These are phyloP conservation scores for Anastatus disparis DNA, from an alignment of 1,140 invertebrate genomes.

Conservation along the genomic window DNA sequence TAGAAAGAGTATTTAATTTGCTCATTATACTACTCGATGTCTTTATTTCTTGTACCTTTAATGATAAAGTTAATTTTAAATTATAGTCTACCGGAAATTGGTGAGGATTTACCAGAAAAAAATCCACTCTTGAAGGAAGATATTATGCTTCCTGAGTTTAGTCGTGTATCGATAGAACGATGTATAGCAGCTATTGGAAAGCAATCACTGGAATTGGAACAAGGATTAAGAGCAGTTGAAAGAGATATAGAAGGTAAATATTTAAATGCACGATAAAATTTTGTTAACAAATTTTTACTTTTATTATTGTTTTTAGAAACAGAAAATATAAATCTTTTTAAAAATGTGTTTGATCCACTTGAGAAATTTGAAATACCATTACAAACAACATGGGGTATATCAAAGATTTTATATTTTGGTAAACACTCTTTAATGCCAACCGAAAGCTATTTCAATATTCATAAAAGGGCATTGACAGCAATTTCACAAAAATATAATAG, in stretches of 20 bases:
- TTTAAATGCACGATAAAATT: constrained; percentile 1
- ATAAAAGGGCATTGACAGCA: constrained; percentile 76
- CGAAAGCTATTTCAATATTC: constrained; percentile 78
- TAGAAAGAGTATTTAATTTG: too few species aligned
- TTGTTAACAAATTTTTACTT: neutral
- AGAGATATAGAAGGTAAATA: constrained; percentile 60
- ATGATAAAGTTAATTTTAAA: constrained; percentile 9
- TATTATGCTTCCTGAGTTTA: constrained; percentile 80
- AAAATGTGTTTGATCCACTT: constrained; percentile 80
- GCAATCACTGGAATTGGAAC: constrained; percentile 85
- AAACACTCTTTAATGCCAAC: constrained; percentile 83
- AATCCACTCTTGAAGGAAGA: constrained; percentile 79
- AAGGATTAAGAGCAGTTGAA: constrained; percentile 75
- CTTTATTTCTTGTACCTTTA: too few species aligned
- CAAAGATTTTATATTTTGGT: constrained; percentile 85
- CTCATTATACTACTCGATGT: too few species aligned
- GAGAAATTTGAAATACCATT: constrained; percentile 79
- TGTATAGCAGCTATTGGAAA: constrained; percentile 85
- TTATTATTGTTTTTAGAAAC: constrained; percentile 48
- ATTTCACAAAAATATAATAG: constrained; percentile 75
- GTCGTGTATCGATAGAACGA: constrained; percentile 82
- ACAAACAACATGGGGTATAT: constrained; percentile 86
- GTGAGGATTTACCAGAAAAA: constrained; percentile 79
- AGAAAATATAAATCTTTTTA: constrained; percentile 72
- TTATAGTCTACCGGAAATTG: constrained; percentile 88